A percentile compares a stretch with the other conserved stretches of the same genome.
These are phyloP conservation scores for Tamandua tetradactyla DNA, from an alignment of 2,797 vertebrate species.

Conservation along the genomic window DNA sequence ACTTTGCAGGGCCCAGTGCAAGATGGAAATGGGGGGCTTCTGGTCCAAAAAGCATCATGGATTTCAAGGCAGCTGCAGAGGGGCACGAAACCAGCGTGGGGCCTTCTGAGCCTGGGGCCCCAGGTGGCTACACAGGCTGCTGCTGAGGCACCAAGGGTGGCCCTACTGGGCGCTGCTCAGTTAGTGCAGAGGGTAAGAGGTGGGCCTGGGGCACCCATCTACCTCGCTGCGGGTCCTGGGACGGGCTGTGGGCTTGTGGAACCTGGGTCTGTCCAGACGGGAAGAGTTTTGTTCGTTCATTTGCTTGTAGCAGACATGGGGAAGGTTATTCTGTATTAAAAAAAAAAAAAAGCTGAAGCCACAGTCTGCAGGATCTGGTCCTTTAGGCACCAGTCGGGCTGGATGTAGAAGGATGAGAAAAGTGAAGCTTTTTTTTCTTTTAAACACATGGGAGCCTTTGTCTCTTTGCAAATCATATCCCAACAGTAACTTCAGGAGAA, in stretches of 20 bases:
- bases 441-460: neutral
- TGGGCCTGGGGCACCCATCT: neutral
- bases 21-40: neutral
- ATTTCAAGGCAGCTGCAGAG: neutral
- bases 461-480: neutral
- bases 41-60: neutral
- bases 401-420: neutral
- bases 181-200: neutral
- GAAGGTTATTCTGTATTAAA: neutral
- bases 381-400: neutral
- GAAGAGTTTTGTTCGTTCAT: neutral
- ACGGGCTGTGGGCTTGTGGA: neutral
- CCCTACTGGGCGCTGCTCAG: too few relatives aligned
- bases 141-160: neutral
- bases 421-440: neutral
- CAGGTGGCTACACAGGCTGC: too few relatives aligned
- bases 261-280: neutral
- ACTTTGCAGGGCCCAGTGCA: neutral
- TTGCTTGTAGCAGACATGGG: neutral
- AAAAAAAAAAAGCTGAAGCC: neutral
- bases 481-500: neutral
- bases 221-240: neutral
- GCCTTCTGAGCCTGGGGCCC: too few relatives aligned
- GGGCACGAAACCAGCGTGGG: neutral
- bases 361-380: neutral